Conservation (phyloP, 2,797 vertebrate genomes). For the Scleropages formosus region DNA sequence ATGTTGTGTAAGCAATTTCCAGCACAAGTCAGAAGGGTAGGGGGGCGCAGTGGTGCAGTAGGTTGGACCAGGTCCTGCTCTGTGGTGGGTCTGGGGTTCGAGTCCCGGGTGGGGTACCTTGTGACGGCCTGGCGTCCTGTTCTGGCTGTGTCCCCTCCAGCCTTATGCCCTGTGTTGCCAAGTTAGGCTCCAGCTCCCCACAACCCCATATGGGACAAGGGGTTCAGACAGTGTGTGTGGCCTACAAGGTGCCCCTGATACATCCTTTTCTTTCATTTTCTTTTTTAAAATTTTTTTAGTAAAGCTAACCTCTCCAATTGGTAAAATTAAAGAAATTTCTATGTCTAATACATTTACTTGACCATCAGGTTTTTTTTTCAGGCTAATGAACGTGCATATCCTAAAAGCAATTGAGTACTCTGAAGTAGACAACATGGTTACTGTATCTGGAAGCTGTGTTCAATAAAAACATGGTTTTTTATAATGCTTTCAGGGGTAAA, state of each 20-base stretch:
- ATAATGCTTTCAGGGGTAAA: not conserved
- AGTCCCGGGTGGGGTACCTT: too few relatives aligned
- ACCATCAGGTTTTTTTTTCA: not conserved
- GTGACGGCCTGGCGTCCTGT: too few relatives aligned
- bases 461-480: constrained; percentile 1
- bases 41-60: too few relatives aligned
- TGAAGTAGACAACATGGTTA: constrained; percentile 38
- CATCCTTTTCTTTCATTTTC: not conserved
- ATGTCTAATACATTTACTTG: not conserved
- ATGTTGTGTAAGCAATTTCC: constrained; percentile 58
- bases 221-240: too few relatives aligned
- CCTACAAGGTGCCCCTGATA: constrained; percentile 18
- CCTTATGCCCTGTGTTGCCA: too few relatives aligned
- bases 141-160: too few relatives aligned
- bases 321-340: not conserved
- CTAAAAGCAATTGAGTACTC: not conserved
- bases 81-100: too few relatives aligned
- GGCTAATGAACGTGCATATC: not conserved
- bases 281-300: not conserved
- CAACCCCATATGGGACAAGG: too few relatives aligned
- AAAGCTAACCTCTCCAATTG: not conserved
- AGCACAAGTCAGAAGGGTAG: too few relatives aligned
- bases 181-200: too few relatives aligned
- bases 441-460: constrained; percentile 22
- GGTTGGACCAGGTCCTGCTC: too few relatives aligned